Percentiles rank a stretch among this genome's conserved stretches.
These are phyloP conservation scores for Acheta domesticus DNA, from an alignment of 2,888 invertebrate species.

Conservation along the genomic window DNA sequence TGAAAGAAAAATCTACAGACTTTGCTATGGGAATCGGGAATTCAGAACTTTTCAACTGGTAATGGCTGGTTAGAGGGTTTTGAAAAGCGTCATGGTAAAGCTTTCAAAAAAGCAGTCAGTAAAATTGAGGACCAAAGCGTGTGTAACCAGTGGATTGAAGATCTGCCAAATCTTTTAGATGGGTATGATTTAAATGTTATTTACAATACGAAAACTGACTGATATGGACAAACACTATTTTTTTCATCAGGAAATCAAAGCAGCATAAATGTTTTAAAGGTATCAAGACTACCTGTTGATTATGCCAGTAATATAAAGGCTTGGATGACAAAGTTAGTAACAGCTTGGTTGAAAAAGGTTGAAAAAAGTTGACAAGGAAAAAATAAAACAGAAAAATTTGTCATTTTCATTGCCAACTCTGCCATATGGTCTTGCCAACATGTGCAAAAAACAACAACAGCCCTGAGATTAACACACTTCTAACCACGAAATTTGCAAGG, in stretches of 20 bases:
- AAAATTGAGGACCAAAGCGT: background rate
- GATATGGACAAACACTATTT: no score
- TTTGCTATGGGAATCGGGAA: background rate
- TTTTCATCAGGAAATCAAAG: no score
- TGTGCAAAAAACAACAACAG: constrained; percentile 28
- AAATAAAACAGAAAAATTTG: no score
- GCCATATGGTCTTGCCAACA: no score
- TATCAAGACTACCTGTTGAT: no score
- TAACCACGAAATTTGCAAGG: constrained; percentile 37
- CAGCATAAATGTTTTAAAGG: no score
- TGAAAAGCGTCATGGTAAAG: no score
- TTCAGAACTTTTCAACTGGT: background rate
- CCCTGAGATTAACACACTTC: constrained; percentile 36
- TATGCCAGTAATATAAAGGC: no score
- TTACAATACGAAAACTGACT: background rate
- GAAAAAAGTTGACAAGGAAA: no score
- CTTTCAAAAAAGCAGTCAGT: background rate
- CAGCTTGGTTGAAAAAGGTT: no score
- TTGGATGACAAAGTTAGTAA: no score
- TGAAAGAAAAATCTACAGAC: background rate
- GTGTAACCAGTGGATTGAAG: background rate
- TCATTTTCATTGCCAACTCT: no score
- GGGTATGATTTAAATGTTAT: background rate
- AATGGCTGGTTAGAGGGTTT: background rate
- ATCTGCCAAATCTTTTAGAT: background rate